These are phyloP conservation scores for Cavia aperea DNA, from an alignment of 2,113 vertebrate species.

Conservation along the genomic window DNA sequence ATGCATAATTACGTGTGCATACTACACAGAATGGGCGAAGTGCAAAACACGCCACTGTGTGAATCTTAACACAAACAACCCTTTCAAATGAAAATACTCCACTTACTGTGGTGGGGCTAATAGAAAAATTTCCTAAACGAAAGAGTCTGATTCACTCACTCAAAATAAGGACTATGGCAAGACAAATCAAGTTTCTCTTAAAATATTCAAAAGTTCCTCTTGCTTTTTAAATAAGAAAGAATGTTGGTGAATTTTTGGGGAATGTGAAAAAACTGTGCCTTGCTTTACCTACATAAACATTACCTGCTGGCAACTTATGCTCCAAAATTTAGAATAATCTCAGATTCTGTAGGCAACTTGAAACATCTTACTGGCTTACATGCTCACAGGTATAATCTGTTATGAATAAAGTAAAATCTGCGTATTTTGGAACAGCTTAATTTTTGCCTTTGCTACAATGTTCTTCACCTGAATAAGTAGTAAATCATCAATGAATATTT, in stretches of 20 bases:
- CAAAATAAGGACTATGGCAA: conserved; percentile 20
- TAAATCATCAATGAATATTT: conserved; percentile 26
- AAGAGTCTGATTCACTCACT: conserved; percentile 13
- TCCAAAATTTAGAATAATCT: conserved; percentile 42
- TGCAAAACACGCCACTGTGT: background rate
- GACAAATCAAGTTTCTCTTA: background rate
- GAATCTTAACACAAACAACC: background rate
- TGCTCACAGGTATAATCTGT: background rate
- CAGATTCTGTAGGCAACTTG: conserved; percentile 11
- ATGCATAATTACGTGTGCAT: conserved; percentile 44
- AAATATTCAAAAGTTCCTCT: conserved; percentile 4
- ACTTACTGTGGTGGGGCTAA: conserved; percentile 23
- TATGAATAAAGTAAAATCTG: conserved; percentile 21
- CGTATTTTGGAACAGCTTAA: conserved; percentile 28
- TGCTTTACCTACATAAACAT: conserved; percentile 27
- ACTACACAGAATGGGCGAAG: background rate
- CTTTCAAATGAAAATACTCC: conserved; percentile 35
- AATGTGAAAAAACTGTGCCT: conserved; percentile 32
- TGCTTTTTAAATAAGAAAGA: background rate
- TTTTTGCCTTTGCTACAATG: conserved; percentile 19
- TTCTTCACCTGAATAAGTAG: conserved; percentile 56
- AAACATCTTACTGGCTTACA: conserved; percentile 28
- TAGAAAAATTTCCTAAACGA: conserved; percentile 22
- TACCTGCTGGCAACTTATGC: background rate
- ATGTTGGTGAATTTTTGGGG: conserved; percentile 16